Base-by-base conservation (phyloP, 2,888 invertebrate genomes). In the Andrena bucephala region DNA sequence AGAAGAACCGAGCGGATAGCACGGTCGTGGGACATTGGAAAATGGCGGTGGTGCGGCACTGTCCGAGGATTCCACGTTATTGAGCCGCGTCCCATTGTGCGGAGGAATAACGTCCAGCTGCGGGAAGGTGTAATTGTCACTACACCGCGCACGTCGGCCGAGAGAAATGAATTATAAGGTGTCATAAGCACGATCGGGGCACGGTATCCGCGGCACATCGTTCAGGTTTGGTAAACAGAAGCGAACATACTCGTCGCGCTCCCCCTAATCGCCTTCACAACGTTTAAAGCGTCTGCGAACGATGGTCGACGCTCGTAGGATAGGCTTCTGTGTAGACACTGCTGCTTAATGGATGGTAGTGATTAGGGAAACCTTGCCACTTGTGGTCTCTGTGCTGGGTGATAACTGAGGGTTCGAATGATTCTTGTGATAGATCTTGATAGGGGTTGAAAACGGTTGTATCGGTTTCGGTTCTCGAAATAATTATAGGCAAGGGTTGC, bases 31-130 rank as follows among this genome's bases (percentile, higher is more conserved):
- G 5, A 65, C 70, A 69, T 65, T 31, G 42, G 57, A 33, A 54
- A 65, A 36, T 62, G 4, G 42, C 52, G n/a, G 16, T 42, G 24
- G n/a, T 60, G 50, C 20, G 33, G 50, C 36, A n/a, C 57, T 13
- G 70, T 75, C 72, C 27, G 42, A 59, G 33, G n/a, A 65, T 24
- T 20, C 48, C 8, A n/a, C 67, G 31, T 66, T 59, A 70, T 50
- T 48, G 74, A 72, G 29, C 42, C 29, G 42, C 13, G 57, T 54
- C 27, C 60, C 52, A 62, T 77, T 63, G 13, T 59, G 31, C 72
- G 31, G 52, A 59, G 48, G 80, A 85, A 80, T 77, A 85, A 85
- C 33, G 73, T 75, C 62, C 65, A 77, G 59, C 57, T 83, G 83
- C 29, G 27, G n/a, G 29, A 29, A 57, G 42, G n/a, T 13, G 27